phyloP scores from a whole-genome alignment of 2,888 invertebrate species.

The Heteromurus nitidus region DNA sequence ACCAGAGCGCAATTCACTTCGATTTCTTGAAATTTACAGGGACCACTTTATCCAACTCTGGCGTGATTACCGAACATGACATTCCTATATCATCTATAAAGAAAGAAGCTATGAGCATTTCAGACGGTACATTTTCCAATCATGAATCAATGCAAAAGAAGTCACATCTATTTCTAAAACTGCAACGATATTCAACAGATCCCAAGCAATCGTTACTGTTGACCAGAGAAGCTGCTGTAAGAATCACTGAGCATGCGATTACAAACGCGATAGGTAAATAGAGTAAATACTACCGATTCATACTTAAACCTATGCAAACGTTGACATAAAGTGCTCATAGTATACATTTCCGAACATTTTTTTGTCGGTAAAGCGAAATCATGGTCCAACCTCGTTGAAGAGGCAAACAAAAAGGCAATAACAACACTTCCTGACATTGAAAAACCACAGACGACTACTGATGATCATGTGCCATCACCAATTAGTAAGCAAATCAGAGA shows the following conservation, averaged over 20 bases:
- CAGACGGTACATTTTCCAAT: constrained; percentile 8
- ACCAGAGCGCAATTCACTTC: neutral
- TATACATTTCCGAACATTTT: neutral
- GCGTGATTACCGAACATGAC: constrained; percentile 16
- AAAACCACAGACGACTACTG: neutral
- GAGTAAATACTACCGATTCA: neutral
- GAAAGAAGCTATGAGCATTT: constrained; percentile 30
- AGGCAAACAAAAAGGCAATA: neutral
- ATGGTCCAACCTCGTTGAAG: neutral
- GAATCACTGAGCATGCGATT: constrained; percentile 49
- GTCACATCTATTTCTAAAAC: neutral
- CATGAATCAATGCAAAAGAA: neutral
- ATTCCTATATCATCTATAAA: constrained; percentile 16
- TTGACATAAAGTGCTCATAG: neutral
- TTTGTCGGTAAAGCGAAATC: neutral
- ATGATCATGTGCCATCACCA: neutral
- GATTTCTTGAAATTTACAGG: neutral
- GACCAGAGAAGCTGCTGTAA: constrained; percentile 33
- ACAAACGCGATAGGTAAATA: constrained; percentile 39
- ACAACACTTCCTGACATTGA: neutral
- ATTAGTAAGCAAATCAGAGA: neutral
- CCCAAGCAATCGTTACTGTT: constrained; percentile 2
- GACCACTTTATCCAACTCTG: constrained; percentile 14
- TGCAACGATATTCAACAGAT: neutral
- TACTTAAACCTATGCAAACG: too few relatives aligned